Conservation (phyloP, 2,797 vertebrate species). For the Enteromius fasciolatus region DNA sequence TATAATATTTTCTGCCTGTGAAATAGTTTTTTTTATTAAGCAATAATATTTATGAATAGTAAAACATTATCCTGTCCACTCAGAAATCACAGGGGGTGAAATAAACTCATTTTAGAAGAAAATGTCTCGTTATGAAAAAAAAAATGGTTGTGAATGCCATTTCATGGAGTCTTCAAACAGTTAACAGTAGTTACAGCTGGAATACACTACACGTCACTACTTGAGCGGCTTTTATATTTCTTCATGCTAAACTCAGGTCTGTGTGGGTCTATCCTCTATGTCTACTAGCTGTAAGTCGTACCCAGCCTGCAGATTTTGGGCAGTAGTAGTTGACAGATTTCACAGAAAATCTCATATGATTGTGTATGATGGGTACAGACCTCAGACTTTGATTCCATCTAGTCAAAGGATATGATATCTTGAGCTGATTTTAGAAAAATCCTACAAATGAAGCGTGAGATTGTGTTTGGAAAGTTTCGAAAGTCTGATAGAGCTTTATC, state of each 20-base stretch:
- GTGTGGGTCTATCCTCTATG: neutral
- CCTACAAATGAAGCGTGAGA: neutral
- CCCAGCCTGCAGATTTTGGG: neutral
- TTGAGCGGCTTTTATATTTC: neutral
- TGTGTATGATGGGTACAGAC: neutral
- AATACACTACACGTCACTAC: neutral
- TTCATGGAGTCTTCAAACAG: neutral
- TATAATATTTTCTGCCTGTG: neutral
- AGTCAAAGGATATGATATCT: neutral
- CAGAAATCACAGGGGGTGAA: too few relatives aligned
- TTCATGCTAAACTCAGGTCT: too few relatives aligned
- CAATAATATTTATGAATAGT: neutral
- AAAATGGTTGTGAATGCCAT: neutral
- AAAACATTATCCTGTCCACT: neutral
- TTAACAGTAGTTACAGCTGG: neutral
- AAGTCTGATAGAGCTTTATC: neutral
- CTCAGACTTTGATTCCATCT: neutral
- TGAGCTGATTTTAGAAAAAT: neutral
- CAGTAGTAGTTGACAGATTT: neutral
- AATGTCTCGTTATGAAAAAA: neutral
- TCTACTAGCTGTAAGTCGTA: neutral
- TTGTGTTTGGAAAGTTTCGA: neutral
- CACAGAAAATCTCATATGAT: neutral
- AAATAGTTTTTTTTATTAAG: neutral
- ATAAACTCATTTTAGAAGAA: too few relatives aligned